A percentile compares a stretch with the other conserved stretches of the same genome.
These are phyloP conservation scores for Phataginus tricuspis DNA, from an alignment of 2,797 vertebrate species.

Conservation along the genomic window DNA sequence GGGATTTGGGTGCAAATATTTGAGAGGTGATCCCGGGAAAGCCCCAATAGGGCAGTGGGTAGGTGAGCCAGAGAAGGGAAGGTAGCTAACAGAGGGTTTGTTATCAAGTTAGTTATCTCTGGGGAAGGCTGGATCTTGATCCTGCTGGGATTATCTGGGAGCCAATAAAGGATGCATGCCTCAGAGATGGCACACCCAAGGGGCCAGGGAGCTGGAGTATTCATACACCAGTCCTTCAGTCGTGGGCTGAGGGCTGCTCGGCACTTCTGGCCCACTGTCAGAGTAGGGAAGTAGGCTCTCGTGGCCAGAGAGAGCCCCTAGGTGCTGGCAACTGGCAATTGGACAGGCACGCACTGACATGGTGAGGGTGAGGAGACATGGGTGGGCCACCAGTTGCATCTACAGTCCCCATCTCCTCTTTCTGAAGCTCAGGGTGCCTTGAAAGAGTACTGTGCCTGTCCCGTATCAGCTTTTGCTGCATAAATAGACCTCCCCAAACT, in stretches of 20 bases:
- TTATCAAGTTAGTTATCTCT: not conserved
- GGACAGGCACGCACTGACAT: not conserved
- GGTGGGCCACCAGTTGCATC: not conserved
- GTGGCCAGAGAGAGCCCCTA: not conserved
- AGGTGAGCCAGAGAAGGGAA: not conserved
- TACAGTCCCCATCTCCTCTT: not conserved
- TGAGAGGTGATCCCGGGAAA: conserved; percentile 22
- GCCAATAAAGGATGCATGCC: not conserved
- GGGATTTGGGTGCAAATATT: not conserved
- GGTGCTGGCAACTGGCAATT: not conserved
- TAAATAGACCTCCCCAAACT: not conserved
- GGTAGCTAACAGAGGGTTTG: not conserved
- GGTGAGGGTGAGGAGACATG: not conserved
- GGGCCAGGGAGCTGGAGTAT: not conserved
- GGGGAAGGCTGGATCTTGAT: not conserved
- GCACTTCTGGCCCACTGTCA: not conserved
- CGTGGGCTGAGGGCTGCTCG: not conserved
- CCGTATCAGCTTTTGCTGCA: not conserved
- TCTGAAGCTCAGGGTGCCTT: not conserved
- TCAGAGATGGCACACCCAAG: not conserved
- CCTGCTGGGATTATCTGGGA: not conserved
- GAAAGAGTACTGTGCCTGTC: not conserved
- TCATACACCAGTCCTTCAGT: not conserved
- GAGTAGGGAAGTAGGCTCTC: not conserved
- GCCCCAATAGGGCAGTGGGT: not conserved